Evolutionary conservation across 1,140 invertebrate species (phyloP), one percentile per base, ranked within the genome.

Genomic region (Theocolax elegans): DNA sequence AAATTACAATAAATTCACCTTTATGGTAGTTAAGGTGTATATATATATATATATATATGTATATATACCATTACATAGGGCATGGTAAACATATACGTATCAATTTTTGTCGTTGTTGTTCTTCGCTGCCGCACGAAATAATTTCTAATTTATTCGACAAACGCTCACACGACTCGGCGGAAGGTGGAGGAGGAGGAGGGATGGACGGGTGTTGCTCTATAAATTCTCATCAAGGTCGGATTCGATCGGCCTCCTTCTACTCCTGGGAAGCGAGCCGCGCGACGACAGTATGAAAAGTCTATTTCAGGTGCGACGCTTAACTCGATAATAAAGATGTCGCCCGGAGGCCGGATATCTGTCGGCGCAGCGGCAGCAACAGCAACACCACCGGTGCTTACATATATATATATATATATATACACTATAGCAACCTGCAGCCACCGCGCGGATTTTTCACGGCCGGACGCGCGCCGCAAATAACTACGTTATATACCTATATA

Each of bases 241-340:
- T 60, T 68, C 56, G 66, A 68, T 68, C 46, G 54, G 23, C 31
- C 42, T 60, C 56, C 9, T 21, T 51, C 42, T n/a, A n/a, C n/a
- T 8, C 65, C n/a, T 17, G 15, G 15, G 21, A 35, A 35, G 31
- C 31, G 4, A 6, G 4, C 4, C 31, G 4, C 31, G 19, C 27
- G 19, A 23, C 48, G 1, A 21, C 40, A 27, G 21, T 69, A 62
- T 68, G 40, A 49, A 68, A 51, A 35, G 46, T 69, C 67, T 63
- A 63, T 69, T 69, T 69, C 67, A 69, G 59, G 58, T 69, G 25
- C 8, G 19, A 31, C 31, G 66, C 13, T 38, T 54, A 54, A 69
- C 59, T 62, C 59, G 49, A 69, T 69, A 69, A 69, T 63, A 69
- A 63, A 69, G 59, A 46, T 53, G 56, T 44, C 54, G 48, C 23